Conservation (phyloP, 2,797 vertebrate genomes). For the Muraenolepis orangiensis region DNA sequence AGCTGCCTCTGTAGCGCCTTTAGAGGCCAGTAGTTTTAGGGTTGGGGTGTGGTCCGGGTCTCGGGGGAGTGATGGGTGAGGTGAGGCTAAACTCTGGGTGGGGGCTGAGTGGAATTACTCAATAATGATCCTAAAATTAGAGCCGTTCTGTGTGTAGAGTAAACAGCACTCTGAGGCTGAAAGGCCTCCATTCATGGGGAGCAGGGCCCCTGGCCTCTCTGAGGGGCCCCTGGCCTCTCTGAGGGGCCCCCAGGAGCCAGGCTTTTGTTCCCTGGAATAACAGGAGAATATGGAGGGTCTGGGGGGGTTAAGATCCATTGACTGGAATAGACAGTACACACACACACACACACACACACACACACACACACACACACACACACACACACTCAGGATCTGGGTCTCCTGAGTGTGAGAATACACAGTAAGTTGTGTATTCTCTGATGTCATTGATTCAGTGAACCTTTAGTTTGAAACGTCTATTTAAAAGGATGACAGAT, state of each 20-base stretch:
- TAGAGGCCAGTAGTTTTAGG: neutral
- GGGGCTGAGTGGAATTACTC: constrained; percentile 72
- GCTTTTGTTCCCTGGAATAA: constrained; percentile 73
- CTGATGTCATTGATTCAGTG: too few species aligned
- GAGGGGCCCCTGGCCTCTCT: constrained; percentile 71
- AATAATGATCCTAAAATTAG: constrained; percentile 83
- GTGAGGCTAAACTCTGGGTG: constrained; percentile 54
- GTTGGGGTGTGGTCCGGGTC: constrained; percentile 10
- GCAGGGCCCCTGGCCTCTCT: constrained; percentile 71
- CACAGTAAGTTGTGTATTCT: too few species aligned
- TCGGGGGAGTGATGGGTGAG: constrained; percentile 34
- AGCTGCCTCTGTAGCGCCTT: too few species aligned
- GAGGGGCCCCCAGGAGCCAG: constrained; percentile 70
- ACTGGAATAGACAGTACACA: constrained; percentile 26
- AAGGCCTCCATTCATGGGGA: constrained; percentile 73
- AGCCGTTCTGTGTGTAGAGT: constrained; percentile 78
- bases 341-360: neutral
- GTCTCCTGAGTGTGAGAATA: too few species aligned
- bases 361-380: neutral
- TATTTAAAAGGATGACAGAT: too few species aligned
- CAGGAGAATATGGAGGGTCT: constrained; percentile 60
- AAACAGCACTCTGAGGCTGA: constrained; percentile 80
- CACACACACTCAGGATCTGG: neutral
- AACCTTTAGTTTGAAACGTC: too few species aligned
- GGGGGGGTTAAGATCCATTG: constrained; percentile 23